These are phyloP conservation scores for Premnoplex brunnescens DNA, from an alignment of 2,797 vertebrate genomes.

Conservation along the genomic window DNA sequence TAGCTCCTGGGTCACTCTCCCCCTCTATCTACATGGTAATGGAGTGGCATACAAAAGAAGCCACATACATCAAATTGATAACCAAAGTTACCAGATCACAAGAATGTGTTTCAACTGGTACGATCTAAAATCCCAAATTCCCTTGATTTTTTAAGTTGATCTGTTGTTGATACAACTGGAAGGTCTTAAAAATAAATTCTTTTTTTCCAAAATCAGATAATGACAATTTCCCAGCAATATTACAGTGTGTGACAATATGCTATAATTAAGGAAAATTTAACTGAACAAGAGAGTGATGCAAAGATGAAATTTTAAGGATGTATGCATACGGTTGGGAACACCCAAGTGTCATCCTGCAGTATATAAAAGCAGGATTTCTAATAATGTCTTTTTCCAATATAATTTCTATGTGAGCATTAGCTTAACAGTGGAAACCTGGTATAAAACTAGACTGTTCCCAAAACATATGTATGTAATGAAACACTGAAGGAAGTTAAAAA, in stretches of 20 bases:
- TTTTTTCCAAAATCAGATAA: background rate
- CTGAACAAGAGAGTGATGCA: background rate
- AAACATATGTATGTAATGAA: background rate
- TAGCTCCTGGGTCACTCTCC: constrained; percentile 34
- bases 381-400: background rate
- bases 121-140: background rate
- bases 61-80: background rate
- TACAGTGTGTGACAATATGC: background rate
- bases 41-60: constrained; percentile 3
- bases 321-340: background rate
- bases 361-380: background rate
- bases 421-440: background rate
- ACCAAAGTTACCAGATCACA: constrained; percentile 22
- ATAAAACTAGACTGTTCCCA: background rate
- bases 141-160: constrained; percentile 7
- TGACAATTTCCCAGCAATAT: constrained; percentile 16
- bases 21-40: constrained; percentile 17
- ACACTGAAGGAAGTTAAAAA: background rate
- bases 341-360: background rate
- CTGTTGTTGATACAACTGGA: background rate
- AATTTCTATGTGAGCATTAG: background rate
- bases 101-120: constrained; percentile 7
- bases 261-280: background rate
- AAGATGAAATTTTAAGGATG: constrained; percentile 12
- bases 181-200: constrained; percentile 9